These are phyloP conservation scores for Sipunculus nudus DNA, from an alignment of 2,888 invertebrate genomes.

Conservation along the genomic window DNA sequence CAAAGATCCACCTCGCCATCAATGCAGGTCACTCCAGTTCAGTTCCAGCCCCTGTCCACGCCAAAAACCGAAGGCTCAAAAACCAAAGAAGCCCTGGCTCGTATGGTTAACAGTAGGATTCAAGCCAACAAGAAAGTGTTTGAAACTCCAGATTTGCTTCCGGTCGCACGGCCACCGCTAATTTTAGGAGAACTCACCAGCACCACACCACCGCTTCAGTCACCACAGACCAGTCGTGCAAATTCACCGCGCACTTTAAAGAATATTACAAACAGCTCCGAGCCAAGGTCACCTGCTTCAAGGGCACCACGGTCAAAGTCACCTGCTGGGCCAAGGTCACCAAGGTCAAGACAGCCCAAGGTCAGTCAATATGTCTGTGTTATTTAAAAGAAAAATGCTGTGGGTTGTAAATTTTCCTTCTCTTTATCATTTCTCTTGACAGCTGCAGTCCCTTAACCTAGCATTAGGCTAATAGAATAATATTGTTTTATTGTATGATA, in stretches of 20 bases:
- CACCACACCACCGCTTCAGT: no score
- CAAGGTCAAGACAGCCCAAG: background rate
- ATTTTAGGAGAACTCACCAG: no score
- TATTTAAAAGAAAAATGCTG: background rate
- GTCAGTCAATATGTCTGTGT: background rate
- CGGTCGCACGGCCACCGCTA: background rate
- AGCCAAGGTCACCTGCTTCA: no score
- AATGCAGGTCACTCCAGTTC: no score
- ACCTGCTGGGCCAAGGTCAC: conserved; percentile 7
- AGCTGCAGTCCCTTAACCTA: no score
- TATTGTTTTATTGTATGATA: no score
- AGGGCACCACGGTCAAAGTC: conserved; percentile 4
- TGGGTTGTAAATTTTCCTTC: no score
- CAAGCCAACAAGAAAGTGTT: conserved; percentile 23
- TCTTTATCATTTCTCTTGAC: no score
- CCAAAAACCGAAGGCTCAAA: conserved; percentile 7
- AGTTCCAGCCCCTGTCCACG: conserved; percentile 1
- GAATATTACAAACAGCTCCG: conserved; percentile 70
- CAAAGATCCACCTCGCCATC: no score
- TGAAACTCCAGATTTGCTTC: background rate
- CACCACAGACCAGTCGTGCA: background rate
- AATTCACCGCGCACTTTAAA: conserved; percentile 66
- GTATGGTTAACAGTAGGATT: conserved; percentile 75
- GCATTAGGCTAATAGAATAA: no score
- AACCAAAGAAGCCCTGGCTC: conserved; percentile 88